A percentile compares a stretch with the other conserved stretches of the same genome.
Conservation (phyloP, 2,797 vertebrate species). For the Enteromius afrohamiltoni region DNA sequence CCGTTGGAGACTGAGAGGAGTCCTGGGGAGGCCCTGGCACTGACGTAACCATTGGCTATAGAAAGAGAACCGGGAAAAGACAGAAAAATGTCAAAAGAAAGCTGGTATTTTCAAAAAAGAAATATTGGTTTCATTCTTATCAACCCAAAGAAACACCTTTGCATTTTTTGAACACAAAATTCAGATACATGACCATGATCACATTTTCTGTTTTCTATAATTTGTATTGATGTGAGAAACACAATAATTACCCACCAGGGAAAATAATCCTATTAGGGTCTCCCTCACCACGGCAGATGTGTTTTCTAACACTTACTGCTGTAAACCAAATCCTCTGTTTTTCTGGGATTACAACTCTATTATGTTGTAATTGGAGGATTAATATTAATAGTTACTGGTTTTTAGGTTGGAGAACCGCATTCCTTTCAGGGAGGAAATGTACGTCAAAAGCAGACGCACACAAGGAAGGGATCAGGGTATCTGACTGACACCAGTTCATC, state of each 20-base stretch:
- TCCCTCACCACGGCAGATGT: constrained; percentile 52
- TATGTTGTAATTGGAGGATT: constrained; percentile 59
- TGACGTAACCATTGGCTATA: constrained; percentile 93
- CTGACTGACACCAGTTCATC: constrained; percentile 24
- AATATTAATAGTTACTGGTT: constrained; percentile 45
- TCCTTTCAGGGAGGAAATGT: constrained; percentile 18
- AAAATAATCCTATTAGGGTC: constrained; percentile 57
- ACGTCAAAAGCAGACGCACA: background rate
- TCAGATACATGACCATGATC: background rate
- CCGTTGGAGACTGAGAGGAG: constrained; percentile 94
- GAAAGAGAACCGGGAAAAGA: constrained; percentile 25
- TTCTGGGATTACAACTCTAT: constrained; percentile 54
- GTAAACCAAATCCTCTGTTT: constrained; percentile 54
- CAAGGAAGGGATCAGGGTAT: constrained; percentile 15
- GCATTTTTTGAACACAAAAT: constrained; percentile 33
- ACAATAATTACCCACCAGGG: constrained; percentile 53
- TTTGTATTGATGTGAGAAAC: constrained; percentile 46
- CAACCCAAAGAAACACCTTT: background rate
- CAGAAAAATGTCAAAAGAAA: constrained; percentile 46
- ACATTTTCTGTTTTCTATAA: background rate
- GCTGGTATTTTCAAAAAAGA: constrained; percentile 13
- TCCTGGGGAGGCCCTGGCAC: constrained; percentile 92
- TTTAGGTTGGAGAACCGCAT: constrained; percentile 40
- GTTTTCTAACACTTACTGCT: constrained; percentile 51
- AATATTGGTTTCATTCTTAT: background rate